A percentile compares a stretch with the other conserved stretches of the same genome.
Conservation (phyloP, 64 coral and sea anemone genomes). For the Montipora sp. region DNA sequence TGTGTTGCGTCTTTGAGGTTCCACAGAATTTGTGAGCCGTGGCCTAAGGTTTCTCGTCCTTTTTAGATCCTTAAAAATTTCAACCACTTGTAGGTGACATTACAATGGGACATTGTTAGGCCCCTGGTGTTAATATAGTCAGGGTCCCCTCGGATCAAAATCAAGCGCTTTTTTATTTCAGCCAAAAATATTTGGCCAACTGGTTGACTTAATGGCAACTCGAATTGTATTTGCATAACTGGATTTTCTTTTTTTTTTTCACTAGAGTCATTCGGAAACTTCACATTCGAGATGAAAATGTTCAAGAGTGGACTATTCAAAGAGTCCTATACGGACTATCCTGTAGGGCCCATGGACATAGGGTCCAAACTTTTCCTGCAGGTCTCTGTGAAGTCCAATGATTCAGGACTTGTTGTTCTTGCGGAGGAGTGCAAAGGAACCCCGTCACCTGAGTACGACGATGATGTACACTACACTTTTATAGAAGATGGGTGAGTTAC, state of each 20-base stretch:
- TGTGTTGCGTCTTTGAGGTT: too few relatives aligned
- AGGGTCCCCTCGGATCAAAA: too few relatives aligned
- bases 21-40: too few relatives aligned
- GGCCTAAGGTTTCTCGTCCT: too few relatives aligned
- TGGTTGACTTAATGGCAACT: neutral
- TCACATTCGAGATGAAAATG: constrained; percentile 86
- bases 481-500: constrained; percentile 81
- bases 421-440: constrained; percentile 68
- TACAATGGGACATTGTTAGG: too few relatives aligned
- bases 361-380: constrained; percentile 63
- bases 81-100: too few relatives aligned
- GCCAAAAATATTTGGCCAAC: too few relatives aligned
- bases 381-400: constrained; percentile 61
- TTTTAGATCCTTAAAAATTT: too few relatives aligned
- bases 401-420: constrained; percentile 53
- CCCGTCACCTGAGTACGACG: constrained; percentile 49
- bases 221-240: neutral
- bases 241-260: neutral
- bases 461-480: constrained; percentile 58
- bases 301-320: constrained; percentile 72
- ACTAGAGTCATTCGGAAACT: constrained; percentile 80
- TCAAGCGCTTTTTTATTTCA: too few relatives aligned
- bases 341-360: constrained; percentile 45
- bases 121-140: too few relatives aligned
- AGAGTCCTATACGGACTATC: constrained; percentile 59